Conservation (phyloP, 2,888 invertebrate species). For the Scaptomyza polygonia region DNA sequence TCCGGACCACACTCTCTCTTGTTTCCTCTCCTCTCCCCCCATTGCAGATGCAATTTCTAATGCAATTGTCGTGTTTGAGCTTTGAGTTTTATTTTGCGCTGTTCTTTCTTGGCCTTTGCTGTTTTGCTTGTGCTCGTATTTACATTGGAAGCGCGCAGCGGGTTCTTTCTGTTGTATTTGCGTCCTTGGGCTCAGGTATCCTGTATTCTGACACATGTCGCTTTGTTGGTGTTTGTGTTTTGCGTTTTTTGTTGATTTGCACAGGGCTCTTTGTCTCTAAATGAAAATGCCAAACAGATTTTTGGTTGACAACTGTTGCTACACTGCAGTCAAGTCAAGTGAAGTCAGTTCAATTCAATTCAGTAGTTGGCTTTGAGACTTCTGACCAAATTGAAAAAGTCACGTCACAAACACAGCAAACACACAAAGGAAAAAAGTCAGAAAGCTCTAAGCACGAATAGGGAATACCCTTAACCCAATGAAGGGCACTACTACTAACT, state of each 20-base stretch:
- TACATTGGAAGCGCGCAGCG: conserved; percentile 23
- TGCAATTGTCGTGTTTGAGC: conserved; percentile 55
- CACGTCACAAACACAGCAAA: conserved; percentile 17
- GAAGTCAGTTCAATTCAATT: too few relatives aligned
- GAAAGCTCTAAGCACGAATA: too few relatives aligned
- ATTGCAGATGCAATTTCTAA: conserved; percentile 34
- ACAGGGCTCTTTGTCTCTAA: conserved; percentile 23
- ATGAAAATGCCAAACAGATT: conserved; percentile 36
- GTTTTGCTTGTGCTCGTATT: conserved; percentile 18
- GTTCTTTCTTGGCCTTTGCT: conserved; percentile 18
- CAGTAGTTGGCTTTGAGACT: conserved; percentile 12
- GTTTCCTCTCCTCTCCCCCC: background rate
- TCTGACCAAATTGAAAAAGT: conserved; percentile 29
- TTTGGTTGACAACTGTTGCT: conserved; percentile 48
- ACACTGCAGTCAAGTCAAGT: background rate
- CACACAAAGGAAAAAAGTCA: background rate
- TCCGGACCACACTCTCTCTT: background rate
- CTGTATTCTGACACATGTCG: conserved; percentile 6
- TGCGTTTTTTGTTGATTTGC: conserved; percentile 20
- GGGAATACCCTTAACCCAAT: too few relatives aligned
- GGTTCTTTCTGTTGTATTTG: conserved; percentile 1
- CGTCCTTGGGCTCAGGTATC: conserved; percentile 49
- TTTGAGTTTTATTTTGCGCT: conserved; percentile 20
- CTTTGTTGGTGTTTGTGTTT: background rate
- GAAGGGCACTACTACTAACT: too few relatives aligned